Conservation (phyloP, 2,797 vertebrate species). For the Lutra lutra region DNA sequence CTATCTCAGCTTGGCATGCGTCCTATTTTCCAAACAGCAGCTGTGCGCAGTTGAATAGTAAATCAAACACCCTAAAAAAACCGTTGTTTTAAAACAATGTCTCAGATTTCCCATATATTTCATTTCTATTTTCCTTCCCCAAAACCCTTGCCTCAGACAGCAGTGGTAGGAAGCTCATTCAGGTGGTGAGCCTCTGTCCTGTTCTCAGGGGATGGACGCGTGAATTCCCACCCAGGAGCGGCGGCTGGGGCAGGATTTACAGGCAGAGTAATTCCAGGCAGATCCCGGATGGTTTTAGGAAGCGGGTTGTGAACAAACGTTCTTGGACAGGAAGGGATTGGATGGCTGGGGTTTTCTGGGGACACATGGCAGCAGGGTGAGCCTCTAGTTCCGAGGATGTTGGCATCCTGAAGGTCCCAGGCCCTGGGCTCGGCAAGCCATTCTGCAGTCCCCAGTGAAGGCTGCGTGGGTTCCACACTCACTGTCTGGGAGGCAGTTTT, state of each 20-base stretch:
- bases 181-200: conserved; percentile 80
- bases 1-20: conserved; percentile 85
- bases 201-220: conserved; percentile 63
- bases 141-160: conserved; percentile 79
- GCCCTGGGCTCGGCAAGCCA: background rate
- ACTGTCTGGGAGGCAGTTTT: background rate
- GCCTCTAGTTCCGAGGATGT: background rate
- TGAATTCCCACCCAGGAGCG: conserved; percentile 77
- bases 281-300: conserved; percentile 77
- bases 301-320: conserved; percentile 76
- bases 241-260: conserved; percentile 48
- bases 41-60: conserved; percentile 91
- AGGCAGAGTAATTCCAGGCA: conserved; percentile 77
- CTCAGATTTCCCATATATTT: conserved; percentile 88
- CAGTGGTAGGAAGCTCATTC: conserved; percentile 76
- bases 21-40: conserved; percentile 89
- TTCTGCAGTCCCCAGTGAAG: background rate
- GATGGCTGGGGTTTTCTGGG: conserved; percentile 82
- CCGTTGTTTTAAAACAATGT: conserved; percentile 91
- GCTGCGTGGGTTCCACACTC: background rate
- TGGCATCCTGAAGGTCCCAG: too few relatives aligned
- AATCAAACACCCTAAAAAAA: conserved; percentile 91
- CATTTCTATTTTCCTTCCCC: conserved; percentile 83
- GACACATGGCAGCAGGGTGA: background rate
- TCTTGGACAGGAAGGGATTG: conserved; percentile 79